A percentile compares a stretch with the other conserved stretches of the same genome.
phyloP scores from a whole-genome alignment of 92 coral and sea anemone species.

The Anthopleura xanthogrammica region DNA sequence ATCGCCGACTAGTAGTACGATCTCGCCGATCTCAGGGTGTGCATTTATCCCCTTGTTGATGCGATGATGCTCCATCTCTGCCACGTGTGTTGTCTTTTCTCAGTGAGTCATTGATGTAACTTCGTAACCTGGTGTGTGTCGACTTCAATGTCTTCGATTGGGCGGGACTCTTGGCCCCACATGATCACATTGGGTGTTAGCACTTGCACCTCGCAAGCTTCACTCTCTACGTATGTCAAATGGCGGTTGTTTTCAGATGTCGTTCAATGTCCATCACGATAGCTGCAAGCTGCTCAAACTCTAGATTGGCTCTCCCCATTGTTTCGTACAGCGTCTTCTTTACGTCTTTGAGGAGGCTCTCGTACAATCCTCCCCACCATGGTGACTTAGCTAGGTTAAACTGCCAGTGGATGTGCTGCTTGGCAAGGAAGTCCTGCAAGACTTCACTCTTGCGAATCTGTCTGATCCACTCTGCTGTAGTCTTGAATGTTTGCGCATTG shows the following conservation, averaged over 20 bases:
- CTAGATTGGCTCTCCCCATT: slow-evolving; percentile 40
- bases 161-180: slow-evolving; percentile 58
- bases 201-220: slow-evolving; percentile 53
- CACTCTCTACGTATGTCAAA: slow-evolving; percentile 56
- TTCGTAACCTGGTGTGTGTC: slow-evolving; percentile 55
- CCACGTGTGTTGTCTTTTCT: slow-evolving; percentile 48
- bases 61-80: slow-evolving; percentile 57
- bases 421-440: slow-evolving; percentile 40
- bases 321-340: slow-evolving; percentile 64
- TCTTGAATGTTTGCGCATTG: slow-evolving; percentile 42
- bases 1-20: slow-evolving; percentile 57
- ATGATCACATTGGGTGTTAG: slow-evolving; percentile 60
- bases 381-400: slow-evolving; percentile 60
- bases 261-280: slow-evolving; percentile 57
- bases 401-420: slow-evolving; percentile 47
- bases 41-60: background rate
- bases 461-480: slow-evolving; percentile 54
- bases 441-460: slow-evolving; percentile 46
- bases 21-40: slow-evolving; percentile 50
- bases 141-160: slow-evolving; percentile 50
- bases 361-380: slow-evolving; percentile 68
- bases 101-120: slow-evolving; percentile 26
- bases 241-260: slow-evolving; percentile 63
- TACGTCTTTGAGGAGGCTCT: slow-evolving; percentile 50
- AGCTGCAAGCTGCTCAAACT: slow-evolving; percentile 43